Base-by-base conservation (phyloP, 2,888 invertebrate species). In the Lasius fuliginosus region DNA sequence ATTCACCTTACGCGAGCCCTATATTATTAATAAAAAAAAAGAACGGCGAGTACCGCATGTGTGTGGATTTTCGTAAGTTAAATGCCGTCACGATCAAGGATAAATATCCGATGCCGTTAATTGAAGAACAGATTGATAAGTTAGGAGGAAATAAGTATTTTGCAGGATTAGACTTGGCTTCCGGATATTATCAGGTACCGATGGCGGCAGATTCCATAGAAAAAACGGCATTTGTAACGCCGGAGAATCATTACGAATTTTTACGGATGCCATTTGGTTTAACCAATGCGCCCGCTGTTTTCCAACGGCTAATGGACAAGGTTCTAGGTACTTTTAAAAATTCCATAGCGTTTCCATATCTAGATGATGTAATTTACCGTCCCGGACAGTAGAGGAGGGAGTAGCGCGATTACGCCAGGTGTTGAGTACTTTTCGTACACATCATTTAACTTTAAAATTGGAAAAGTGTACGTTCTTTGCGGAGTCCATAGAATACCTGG, bases 311-410 rank as follows among this genome's bases (percentile, higher is more conserved):
- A 0, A 74, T 74, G 60, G 42, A 60, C 1, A 27, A 30, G n/a
- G 18, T 74, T 2, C 1, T 74, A 2, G n/a, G 53, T 1, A 6
- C 18, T 0, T 1, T 62, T 8, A 60, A 46, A 4, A 30, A 74
- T 1, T 33, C 46, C 0, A 5, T 74, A 3, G 74, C 60, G 0
- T 74, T 74, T 8, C 60, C 74, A 0, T 74, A 74, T 6, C 0
- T 74, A 0, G 90, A 87, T 30, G 91, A 92, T 60, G 79, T 92
- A 0, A 65, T 93, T 6, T 92, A 15, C 88, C 90, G 1, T 84
- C 87, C 11, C 58, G 0, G 11, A 69, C 30, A 0, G 0, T 89
- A 8, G 76, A 85, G 2, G 91, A 92, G 30, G 90, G 88, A 0
- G 62, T 92, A 11, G 27, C 27, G 1, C 46, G 85, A 1, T 60